A percentile compares a stretch with the other conserved stretches of the same genome.
phyloP scores from a whole-genome alignment of 2,797 vertebrate genomes.

The Liparis tanakae region DNA sequence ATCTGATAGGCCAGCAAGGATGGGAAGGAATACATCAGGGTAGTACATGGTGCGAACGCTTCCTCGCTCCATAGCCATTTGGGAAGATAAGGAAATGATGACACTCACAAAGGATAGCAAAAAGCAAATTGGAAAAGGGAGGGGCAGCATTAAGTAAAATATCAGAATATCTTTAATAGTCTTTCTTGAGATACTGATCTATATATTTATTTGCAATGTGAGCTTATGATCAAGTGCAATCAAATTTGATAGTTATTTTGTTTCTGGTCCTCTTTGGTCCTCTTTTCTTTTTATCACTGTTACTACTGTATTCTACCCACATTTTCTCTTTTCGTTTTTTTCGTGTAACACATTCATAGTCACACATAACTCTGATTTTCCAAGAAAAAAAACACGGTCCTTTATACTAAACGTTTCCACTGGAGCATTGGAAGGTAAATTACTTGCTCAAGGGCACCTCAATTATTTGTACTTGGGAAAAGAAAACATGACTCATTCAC shows the following conservation, averaged over 20 bases:
- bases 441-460: constrained; percentile 56
- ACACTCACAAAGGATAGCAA: constrained; percentile 67
- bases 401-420: constrained; percentile 26
- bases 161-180: constrained; percentile 56
- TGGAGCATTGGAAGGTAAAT: constrained; percentile 41
- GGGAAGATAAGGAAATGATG: constrained; percentile 73
- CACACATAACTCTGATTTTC: constrained; percentile 2
- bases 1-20: constrained; percentile 60
- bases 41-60: constrained; percentile 50
- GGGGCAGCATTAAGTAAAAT: constrained; percentile 40
- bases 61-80: constrained; percentile 48
- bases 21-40: constrained; percentile 60
- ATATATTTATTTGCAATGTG: constrained; percentile 34
- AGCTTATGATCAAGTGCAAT: constrained; percentile 46
- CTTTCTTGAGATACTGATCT: constrained; percentile 52
- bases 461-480: constrained; percentile 48
- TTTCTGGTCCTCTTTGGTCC: constrained; percentile 19
- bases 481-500: constrained; percentile 50
- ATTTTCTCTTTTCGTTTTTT: constrained; percentile 15
- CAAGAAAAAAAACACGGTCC: constrained; percentile 16
- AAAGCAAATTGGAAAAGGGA: constrained; percentile 74
- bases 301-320: neutral
- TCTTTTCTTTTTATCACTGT: constrained; percentile 4
- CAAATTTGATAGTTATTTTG: constrained; percentile 29
- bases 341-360: constrained; percentile 6